Evolutionary conservation across 1,140 invertebrate species (phyloP).

Genomic region (Alviniconcha marisindica): DNA sequence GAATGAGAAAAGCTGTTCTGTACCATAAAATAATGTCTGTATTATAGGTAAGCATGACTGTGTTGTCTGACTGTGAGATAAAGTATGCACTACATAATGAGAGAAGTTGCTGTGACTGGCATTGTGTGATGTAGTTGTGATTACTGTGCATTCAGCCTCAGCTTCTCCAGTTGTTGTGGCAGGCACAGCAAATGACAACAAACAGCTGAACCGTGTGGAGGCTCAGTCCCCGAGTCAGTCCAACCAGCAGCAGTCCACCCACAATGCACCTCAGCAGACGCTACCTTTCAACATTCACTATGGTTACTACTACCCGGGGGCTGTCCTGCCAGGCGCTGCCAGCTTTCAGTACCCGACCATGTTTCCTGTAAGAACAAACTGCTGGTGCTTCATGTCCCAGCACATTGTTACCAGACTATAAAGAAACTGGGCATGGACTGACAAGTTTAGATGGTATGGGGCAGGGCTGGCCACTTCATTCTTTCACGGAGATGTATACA

Average conservation of each 20-base stretch:
- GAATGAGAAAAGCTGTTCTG: no score
- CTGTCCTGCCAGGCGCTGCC: slow-evolving; percentile 78
- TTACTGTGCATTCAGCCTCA: not conserved
- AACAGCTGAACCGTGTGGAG: slow-evolving; percentile 86
- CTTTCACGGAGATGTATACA: no score
- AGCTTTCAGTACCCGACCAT: slow-evolving; percentile 84
- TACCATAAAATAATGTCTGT: no score
- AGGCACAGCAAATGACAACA: slow-evolving; percentile 35
- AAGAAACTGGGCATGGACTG: no score
- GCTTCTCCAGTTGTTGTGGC: not conserved
- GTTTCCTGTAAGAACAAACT: slow-evolving; percentile 72
- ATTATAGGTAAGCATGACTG: no score
- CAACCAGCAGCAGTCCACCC: slow-evolving; percentile 80
- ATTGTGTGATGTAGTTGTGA: no score
- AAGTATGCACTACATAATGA: no score
- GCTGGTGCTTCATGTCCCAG: not conserved
- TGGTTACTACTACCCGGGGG: slow-evolving; percentile 82
- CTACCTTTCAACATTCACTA: slow-evolving; percentile 79
- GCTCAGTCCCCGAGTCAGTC: slow-evolving; percentile 89
- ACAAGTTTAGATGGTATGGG: no score
- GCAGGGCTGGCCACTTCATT: no score
- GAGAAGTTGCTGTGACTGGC: no score
- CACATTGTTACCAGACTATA: no score
- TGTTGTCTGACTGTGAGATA: no score
- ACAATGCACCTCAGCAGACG: slow-evolving; percentile 75